Percentiles rank a stretch among this genome's conserved stretches.
phyloP scores from a whole-genome alignment of 2,888 invertebrate genomes.

The Scaptomyza cyrtandrae region DNA sequence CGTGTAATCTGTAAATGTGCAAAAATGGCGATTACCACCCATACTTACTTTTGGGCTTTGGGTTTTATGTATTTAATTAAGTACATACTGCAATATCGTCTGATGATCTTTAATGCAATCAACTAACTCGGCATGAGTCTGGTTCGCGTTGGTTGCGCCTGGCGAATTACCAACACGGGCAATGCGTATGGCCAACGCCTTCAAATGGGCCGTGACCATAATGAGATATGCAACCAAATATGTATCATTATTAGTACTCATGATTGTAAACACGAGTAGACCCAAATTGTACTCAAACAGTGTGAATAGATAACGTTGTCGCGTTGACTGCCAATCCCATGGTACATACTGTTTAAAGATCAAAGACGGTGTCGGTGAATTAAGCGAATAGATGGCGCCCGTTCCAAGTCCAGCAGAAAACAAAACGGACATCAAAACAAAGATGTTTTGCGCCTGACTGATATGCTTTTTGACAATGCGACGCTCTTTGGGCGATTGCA shows the following conservation, averaged over 20 bases:
- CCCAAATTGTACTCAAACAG: conserved; percentile 32
- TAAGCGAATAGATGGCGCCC: not conserved
- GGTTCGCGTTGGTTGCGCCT: not conserved
- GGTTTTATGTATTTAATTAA: not conserved
- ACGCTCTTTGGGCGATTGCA: conserved; percentile 51
- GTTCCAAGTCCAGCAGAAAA: conserved; percentile 28
- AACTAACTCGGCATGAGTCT: conserved; percentile 32
- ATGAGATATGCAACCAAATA: conserved; percentile 77
- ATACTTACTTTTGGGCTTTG: no score
- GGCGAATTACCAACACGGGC: conserved; percentile 7
- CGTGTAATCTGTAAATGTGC: conserved; percentile 84
- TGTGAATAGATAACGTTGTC: conserved; percentile 11
- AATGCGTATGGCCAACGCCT: conserved; percentile 70
- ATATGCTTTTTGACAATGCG: conserved; percentile 46
- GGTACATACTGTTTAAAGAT: conserved; percentile 78
- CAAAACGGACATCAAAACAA: conserved; percentile 32
- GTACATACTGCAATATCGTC: conserved; percentile 65
- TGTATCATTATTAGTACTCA: conserved; percentile 64
- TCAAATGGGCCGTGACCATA: conserved; percentile 75
- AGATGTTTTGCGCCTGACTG: conserved; percentile 37
- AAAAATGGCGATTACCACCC: not conserved
- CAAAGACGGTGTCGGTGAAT: conserved; percentile 47
- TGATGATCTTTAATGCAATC: conserved; percentile 79
- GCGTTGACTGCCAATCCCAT: conserved; percentile 65
- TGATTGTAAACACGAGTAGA: conserved; percentile 33